phyloP scores from a whole-genome alignment of 2,888 invertebrate genomes.

The Petrophora chlorosata region DNA sequence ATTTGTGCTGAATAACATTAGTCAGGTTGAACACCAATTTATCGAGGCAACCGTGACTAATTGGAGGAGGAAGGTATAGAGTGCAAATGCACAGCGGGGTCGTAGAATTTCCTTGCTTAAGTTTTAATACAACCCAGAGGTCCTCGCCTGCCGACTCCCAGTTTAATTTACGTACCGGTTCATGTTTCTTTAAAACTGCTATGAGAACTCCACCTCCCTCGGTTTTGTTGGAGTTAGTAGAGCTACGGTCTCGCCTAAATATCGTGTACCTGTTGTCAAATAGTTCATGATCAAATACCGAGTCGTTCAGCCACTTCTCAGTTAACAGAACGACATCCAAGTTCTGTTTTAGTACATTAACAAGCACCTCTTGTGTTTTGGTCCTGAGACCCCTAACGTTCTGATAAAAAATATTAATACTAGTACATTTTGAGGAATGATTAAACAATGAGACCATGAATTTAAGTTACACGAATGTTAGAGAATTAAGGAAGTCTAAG shows the following conservation, averaged over 20 bases:
- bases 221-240: not conserved
- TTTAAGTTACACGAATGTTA: too few relatives aligned
- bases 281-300: constrained; percentile 12
- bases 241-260: constrained; percentile 10
- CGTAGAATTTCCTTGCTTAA: not conserved
- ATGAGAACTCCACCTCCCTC: not conserved
- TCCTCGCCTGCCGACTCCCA: not conserved
- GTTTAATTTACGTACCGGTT: not conserved
- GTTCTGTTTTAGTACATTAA: not conserved
- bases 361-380: not conserved
- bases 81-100: not conserved
- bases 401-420: not conserved
- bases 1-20: not conserved
- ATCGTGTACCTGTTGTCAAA: constrained; percentile 10
- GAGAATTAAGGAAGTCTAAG: too few relatives aligned
- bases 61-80: not conserved
- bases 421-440: too few relatives aligned
- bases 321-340: constrained; percentile 1
- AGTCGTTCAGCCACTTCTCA: constrained; percentile 12
- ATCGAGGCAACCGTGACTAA: not conserved
- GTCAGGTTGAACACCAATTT: not conserved
- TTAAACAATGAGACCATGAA: too few relatives aligned
- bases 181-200: not conserved
- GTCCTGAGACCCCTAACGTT: not conserved
- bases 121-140: not conserved